Percentiles rank a stretch among this genome's conserved stretches.
Conservation (phyloP, 2,113 vertebrate genomes). For the Oostethus manadensis region DNA sequence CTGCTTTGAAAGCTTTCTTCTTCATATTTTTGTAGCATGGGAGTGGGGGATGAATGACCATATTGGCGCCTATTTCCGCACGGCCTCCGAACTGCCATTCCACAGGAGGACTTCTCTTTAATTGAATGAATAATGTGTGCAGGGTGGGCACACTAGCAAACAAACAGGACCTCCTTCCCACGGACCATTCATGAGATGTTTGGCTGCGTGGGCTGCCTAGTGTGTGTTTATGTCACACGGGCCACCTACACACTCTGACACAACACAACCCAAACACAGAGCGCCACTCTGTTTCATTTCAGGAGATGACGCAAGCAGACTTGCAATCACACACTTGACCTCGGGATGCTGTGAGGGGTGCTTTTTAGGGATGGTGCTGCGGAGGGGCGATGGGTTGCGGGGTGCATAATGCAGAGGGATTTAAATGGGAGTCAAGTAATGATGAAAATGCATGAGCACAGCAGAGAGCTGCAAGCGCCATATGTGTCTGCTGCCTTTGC, state of each 20-base stretch:
- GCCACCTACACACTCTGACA: slow-evolving; percentile 23
- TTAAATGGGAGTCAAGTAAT: slow-evolving; percentile 36
- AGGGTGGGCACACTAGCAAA: slow-evolving; percentile 34
- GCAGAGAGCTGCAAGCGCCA: neutral
- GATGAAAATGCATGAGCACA: slow-evolving; percentile 39
- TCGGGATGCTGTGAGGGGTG: neutral
- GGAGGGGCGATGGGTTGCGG: slow-evolving; percentile 16
- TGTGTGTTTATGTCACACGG: slow-evolving; percentile 22
- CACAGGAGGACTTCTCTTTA: slow-evolving; percentile 48
- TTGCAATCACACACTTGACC: slow-evolving; percentile 45
- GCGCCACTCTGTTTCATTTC: slow-evolving; percentile 19
- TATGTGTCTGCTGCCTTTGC: slow-evolving; percentile 3
- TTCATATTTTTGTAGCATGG: slow-evolving; percentile 54
- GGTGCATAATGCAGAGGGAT: slow-evolving; percentile 25
- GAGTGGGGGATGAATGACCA: slow-evolving; percentile 28
- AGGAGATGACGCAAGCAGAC: slow-evolving; percentile 5
- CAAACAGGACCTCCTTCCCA: slow-evolving; percentile 53
- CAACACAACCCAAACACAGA: slow-evolving; percentile 13
- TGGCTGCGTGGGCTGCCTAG: slow-evolving; percentile 20
- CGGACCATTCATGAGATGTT: slow-evolving; percentile 59
- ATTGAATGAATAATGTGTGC: slow-evolving; percentile 42
- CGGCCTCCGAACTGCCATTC: slow-evolving; percentile 55
- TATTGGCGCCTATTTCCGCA: slow-evolving; percentile 42
- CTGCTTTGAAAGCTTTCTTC: slow-evolving; percentile 60
- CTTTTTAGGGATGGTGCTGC: slow-evolving; percentile 2